Percentiles rank a stretch among this genome's conserved stretches.
Evolutionary conservation across 2,888 invertebrate genomes (phyloP).

Genomic region (Rutpela maculata): DNA sequence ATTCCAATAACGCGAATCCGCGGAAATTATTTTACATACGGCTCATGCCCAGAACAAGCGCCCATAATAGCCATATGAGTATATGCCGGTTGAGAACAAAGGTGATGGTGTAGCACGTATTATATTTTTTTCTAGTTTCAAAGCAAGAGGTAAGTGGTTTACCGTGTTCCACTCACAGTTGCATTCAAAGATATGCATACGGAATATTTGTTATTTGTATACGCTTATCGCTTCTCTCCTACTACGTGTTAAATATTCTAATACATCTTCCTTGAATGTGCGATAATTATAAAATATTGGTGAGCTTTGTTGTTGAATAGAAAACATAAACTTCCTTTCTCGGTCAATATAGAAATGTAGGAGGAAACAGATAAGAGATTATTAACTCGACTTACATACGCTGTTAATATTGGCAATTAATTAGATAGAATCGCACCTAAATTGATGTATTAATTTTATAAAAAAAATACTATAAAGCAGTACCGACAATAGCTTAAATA

Average conservation of each 20-base stretch:
- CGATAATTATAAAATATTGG: constrained; percentile 29
- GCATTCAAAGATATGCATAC: constrained; percentile 51
- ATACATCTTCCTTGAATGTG: constrained; percentile 33
- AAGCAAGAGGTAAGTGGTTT: constrained; percentile 54
- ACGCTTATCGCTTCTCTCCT: constrained; percentile 48
- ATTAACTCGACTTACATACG: neutral
- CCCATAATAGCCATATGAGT: constrained; percentile 26
- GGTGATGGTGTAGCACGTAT: constrained; percentile 53
- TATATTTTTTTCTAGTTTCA: constrained; percentile 46
- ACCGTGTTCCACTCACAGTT: constrained; percentile 56
- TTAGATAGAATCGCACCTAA: neutral
- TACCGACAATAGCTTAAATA: too few species aligned
- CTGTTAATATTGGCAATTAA: neutral
- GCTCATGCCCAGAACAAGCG: constrained; percentile 31
- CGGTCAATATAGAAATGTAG: constrained; percentile 2
- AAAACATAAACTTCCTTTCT: constrained; percentile 13
- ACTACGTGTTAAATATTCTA: constrained; percentile 32
- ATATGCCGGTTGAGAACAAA: constrained; percentile 47
- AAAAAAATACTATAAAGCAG: too few species aligned
- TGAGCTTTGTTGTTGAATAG: constrained; percentile 8
- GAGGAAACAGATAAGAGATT: neutral
- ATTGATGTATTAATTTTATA: neutral
- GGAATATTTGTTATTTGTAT: constrained; percentile 51
- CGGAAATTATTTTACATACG: constrained; percentile 19
- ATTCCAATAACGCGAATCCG: neutral